Conservation (phyloP, 2,113 vertebrate species). For the Phalacrocorax brasilianus region DNA sequence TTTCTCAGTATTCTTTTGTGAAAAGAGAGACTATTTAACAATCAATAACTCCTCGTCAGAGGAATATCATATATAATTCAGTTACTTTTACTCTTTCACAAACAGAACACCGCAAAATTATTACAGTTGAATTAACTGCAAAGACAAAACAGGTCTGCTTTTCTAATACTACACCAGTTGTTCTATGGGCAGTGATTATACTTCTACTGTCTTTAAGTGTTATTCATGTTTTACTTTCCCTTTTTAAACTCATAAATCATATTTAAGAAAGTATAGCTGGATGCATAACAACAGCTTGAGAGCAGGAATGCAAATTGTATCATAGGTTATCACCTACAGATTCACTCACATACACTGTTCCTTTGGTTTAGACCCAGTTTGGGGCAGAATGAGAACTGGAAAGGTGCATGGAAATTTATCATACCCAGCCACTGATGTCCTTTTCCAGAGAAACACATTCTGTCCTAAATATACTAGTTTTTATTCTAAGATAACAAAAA, state of each 20-base stretch:
- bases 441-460: slow-evolving; percentile 40
- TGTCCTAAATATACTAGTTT: neutral
- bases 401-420: neutral
- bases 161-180: neutral
- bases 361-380: neutral
- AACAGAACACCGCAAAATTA: neutral
- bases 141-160: neutral
- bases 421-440: neutral
- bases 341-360: neutral
- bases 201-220: neutral
- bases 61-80: neutral
- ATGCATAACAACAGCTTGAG: neutral
- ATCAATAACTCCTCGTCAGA: neutral
- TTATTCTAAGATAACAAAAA: neutral
- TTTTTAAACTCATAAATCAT: neutral
- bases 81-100: neutral
- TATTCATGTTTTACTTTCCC: neutral
- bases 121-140: neutral
- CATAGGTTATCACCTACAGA: neutral
- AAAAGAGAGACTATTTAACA: neutral
- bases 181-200: neutral
- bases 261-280: neutral
- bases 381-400: neutral
- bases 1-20: neutral
- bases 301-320: neutral